Evolutionary conservation across 2,888 invertebrate species (phyloP), one percentile per base, ranked within the genome.

Genomic region (Dynastes tityus): DNA sequence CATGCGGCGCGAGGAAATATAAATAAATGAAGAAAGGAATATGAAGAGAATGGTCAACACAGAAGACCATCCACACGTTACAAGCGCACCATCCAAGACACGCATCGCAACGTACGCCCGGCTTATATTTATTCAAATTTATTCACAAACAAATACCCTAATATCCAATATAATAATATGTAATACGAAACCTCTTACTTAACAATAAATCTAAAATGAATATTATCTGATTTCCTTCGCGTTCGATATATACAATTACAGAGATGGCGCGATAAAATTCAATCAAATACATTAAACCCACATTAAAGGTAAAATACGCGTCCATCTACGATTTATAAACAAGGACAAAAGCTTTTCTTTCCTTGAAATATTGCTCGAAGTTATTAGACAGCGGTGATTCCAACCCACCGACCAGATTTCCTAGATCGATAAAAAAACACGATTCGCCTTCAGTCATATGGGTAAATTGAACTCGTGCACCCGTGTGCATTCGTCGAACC

Each of bases 141-240:
- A 74, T 74, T 74, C 73, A 74, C 73, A 45, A 61, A 61, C 73
- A 74, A 74, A 74, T 74, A 74, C 61, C 73, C 73, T 61, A 74
- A 61, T 74, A 74, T 74, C 73, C 61, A 45, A 74, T 74, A 79
- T 83, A 83, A 83, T 83, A 83, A 83, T 81, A 82, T 81, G 83
- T 83, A 83, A 83, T 82, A 80, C 81, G 81, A 83, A 80, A 81
- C 81, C 82, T 82, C 81, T 83, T 83, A 83, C 80, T 83, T 82
- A 82, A 81, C 82, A 82, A 83, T 83, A 83, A 83, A 83, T 83
- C 82, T 82, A 81, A 76, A 58, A 53, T 75, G 61, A 81, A 77
- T 71, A 76, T 79, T 80, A 80, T 82, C 81, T 80, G 82, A 82
- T 82, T 78, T 76, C 45, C 76, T 32, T 29, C 29, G 67, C 76